These are phyloP conservation scores for Beris chalybata DNA, from an alignment of 2,888 invertebrate species.

Conservation along the genomic window DNA sequence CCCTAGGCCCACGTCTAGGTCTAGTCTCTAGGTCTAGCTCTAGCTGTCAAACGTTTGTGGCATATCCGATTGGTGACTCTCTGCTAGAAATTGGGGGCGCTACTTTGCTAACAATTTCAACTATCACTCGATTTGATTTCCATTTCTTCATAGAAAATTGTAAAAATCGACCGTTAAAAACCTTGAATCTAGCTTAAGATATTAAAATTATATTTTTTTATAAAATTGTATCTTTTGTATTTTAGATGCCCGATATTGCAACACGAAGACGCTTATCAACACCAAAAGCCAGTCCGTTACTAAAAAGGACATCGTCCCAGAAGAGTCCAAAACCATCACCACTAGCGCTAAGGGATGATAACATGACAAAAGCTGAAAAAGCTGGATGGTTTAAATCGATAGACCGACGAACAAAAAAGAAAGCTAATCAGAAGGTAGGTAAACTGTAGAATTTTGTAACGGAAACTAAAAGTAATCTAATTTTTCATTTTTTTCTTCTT, in stretches of 20 bases:
- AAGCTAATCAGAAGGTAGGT: constrained; percentile 55
- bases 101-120: no score
- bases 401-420: constrained; percentile 72
- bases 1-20: no score
- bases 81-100: no score
- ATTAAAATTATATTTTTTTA: no score
- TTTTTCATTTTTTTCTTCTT: not conserved
- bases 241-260: constrained; percentile 61
- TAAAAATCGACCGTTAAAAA: no score
- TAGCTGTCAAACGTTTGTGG: no score
- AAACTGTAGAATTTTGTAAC: constrained; percentile 40
- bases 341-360: constrained; percentile 54
- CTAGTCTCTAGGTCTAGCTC: no score
- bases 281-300: constrained; percentile 70
- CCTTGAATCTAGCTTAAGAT: no score
- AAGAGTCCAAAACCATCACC: constrained; percentile 53
- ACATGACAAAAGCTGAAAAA: constrained; percentile 57
- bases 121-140: no score
- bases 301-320: constrained; percentile 63
- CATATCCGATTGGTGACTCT: no score
- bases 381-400: constrained; percentile 80
- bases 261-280: constrained; percentile 75
- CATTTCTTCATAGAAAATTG: no score
- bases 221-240: constrained; percentile 2
- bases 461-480: constrained; percentile 44